Conservation (phyloP, 2,113 vertebrate genomes). For the Notiomystis cincta region DNA sequence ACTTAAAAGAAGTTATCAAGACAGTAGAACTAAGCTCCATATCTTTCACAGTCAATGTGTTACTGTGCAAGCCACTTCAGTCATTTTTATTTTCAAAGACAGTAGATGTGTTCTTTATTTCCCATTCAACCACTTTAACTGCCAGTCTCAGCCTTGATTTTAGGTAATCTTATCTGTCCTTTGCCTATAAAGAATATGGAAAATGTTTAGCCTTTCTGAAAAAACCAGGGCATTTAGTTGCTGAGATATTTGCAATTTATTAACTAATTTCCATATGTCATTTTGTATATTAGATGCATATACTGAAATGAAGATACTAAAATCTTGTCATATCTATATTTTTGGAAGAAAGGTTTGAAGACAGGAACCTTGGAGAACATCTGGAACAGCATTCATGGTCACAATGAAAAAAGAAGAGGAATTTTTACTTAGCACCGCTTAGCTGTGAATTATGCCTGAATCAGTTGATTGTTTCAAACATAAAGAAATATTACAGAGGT, state of each 20-base stretch:
- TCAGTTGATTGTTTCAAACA: not conserved
- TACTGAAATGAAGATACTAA: not conserved
- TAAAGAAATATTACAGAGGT: not conserved
- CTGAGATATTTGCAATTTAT: not conserved
- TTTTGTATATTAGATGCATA: not conserved
- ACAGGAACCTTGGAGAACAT: not conserved
- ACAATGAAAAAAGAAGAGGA: not conserved
- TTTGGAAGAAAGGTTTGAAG: not conserved
- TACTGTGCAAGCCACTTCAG: not conserved
- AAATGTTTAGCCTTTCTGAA: not conserved
- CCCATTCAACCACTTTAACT: not conserved
- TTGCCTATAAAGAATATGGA: not conserved
- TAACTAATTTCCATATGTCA: not conserved
- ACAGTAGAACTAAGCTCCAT: not conserved
- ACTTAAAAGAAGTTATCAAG: not conserved
- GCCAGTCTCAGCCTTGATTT: not conserved
- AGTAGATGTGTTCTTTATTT: not conserved
- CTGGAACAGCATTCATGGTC: not conserved
- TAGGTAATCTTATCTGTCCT: not conserved
- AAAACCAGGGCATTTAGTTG: not conserved
- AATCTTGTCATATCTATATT: not conserved
- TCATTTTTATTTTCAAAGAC: not conserved
- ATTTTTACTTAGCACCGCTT: not conserved
- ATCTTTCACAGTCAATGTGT: not conserved
- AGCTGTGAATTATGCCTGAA: not conserved